Base-by-base conservation (phyloP, 2,888 invertebrate genomes). In the Pinctada fucata region DNA sequence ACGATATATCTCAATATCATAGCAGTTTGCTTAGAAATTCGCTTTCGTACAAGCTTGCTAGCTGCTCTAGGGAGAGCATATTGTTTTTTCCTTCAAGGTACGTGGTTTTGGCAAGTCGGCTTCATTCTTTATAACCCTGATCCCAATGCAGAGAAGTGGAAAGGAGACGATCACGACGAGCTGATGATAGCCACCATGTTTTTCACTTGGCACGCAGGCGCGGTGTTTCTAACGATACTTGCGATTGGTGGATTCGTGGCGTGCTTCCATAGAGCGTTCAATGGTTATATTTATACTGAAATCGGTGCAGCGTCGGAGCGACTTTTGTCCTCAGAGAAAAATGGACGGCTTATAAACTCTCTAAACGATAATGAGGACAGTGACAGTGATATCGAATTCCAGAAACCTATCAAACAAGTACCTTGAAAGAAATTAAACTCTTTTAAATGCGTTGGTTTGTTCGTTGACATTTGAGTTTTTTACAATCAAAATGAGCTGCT, bases 21-120 rank as follows among this genome's bases (percentile, higher is more conserved):
- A 2, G 85, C 91, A 3, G 82, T 90, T 1, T 68, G 91, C 2
- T 75, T 92, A 58, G 94, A 94, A 86, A 91, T 92, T 88, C 85
- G 83, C 8, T 90, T 89, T 81, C 90, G 91, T 3, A 83, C 90
- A 74, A 85, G 82, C 68, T 88, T 93, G 4, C 73, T 93, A 52
- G 86, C 92, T 2, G 89, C 93, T 0, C 81, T 94, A 65, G 82
- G 89, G 8, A 83, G 94, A 67, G 83, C 91, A 6, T 93, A 92
- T 81, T 92, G 93, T 76, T 88, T 91, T 0, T 80, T 93, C n/a
- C 87, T 94, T 5, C 94, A 94, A 87, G 94, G 94, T 13, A 93
- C 93, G 2, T 94, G 94, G 94, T 94, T 94, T 88, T 93, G 91
- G 88, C 93, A 93, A 80, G 91, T 94, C 8, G 94, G 93, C 0